Conservation (phyloP, 2,113 vertebrate genomes). For the Rhombomys opimus region DNA sequence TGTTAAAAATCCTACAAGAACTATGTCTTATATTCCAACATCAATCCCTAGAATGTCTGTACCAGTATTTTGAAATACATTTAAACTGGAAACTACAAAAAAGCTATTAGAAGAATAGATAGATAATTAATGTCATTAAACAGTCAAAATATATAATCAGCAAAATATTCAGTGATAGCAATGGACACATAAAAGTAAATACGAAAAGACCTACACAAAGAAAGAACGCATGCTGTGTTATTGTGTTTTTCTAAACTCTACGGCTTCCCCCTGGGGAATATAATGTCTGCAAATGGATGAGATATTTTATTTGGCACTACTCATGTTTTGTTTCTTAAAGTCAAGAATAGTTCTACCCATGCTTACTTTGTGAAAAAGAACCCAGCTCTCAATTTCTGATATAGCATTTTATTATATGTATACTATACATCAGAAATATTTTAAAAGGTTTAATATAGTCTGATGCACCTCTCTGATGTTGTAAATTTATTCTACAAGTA, state of each 20-base stretch:
- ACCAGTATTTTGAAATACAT: background rate
- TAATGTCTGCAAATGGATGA: background rate
- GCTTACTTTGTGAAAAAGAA: background rate
- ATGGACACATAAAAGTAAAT: background rate
- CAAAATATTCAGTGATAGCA: background rate
- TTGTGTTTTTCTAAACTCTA: background rate
- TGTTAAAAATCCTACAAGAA: background rate
- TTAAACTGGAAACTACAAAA: background rate
- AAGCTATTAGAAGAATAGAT: background rate
- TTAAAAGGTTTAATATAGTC: background rate
- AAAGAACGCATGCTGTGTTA: background rate
- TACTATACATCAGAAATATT: background rate
- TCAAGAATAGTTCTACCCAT: background rate
- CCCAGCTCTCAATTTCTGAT: background rate
- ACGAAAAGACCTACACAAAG: background rate
- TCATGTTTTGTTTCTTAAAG: background rate
- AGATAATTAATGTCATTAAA: background rate
- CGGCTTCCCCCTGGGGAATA: background rate
- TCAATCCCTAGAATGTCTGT: background rate
- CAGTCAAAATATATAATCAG: background rate
- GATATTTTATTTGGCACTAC: background rate
- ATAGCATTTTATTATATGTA: background rate
- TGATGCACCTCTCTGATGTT: background rate
- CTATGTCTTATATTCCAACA: background rate
- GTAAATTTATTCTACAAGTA: background rate